Evolutionary conservation across 2,888 invertebrate genomes (phyloP).

Genomic region (Trichopria drosophilae): DNA sequence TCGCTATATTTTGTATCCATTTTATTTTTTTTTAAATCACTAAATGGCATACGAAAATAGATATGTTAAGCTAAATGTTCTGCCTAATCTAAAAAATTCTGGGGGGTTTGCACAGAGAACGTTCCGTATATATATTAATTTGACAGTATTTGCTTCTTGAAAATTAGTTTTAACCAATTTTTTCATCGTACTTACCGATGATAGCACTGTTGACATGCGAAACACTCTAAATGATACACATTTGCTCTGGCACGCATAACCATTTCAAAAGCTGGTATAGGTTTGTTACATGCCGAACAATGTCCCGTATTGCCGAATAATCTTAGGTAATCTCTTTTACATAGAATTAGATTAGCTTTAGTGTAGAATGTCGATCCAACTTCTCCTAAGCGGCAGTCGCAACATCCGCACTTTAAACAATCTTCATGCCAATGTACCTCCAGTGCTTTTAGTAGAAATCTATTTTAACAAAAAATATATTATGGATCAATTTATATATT

Average conservation of each 20-base stretch:
- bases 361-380: constrained; percentile 95
- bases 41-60: too few relatives aligned
- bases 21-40: too few relatives aligned
- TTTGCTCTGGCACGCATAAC: constrained; percentile 97
- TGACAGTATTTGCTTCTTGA: too few relatives aligned
- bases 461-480: constrained; percentile 35
- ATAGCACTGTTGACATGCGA: constrained; percentile 97
- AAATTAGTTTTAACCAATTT: too few relatives aligned
- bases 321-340: constrained; percentile 95
- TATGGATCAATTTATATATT: neutral
- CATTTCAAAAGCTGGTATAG: constrained; percentile 98
- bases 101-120: too few relatives aligned
- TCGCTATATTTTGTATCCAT: too few relatives aligned
- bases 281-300: constrained; percentile 96
- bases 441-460: constrained; percentile 86
- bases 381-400: constrained; percentile 94
- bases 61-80: too few relatives aligned
- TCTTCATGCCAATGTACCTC: constrained; percentile 98
- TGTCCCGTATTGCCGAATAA: constrained; percentile 94
- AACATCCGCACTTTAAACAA: constrained; percentile 95
- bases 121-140: too few relatives aligned
- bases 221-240: constrained; percentile 97
- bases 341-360: constrained; percentile 92
- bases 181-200: constrained; percentile 88
- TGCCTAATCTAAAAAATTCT: too few relatives aligned